These are phyloP conservation scores for Megaceryle maxima DNA, from an alignment of 2,113 vertebrate species.

Conservation along the genomic window DNA sequence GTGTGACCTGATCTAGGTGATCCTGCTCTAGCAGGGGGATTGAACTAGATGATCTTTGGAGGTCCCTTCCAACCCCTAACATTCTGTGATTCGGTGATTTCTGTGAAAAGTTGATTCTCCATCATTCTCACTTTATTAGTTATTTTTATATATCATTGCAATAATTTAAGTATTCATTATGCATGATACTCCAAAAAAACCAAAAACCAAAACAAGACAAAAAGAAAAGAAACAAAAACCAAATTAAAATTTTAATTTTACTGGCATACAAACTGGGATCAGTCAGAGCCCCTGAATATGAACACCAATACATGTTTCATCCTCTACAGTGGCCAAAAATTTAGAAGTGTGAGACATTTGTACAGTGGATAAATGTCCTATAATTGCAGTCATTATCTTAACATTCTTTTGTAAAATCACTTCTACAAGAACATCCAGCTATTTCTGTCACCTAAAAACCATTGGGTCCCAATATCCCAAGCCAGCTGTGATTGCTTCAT, in stretches of 20 bases:
- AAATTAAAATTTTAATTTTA: background rate
- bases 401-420: background rate
- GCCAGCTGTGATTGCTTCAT: background rate
- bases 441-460: background rate
- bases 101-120: too few relatives aligned
- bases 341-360: background rate
- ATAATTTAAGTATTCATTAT: background rate
- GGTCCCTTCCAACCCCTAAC: too few relatives aligned
- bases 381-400: background rate
- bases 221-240: background rate
- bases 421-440: slow-evolving; percentile 16
- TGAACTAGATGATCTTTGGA: too few relatives aligned
- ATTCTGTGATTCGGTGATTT: too few relatives aligned
- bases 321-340: background rate
- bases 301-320: background rate
- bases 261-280: background rate
- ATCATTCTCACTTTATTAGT: background rate
- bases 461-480: background rate
- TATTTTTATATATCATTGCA: background rate
- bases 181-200: too few relatives aligned
- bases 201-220: background rate
- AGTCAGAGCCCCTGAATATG: background rate
- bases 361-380: background rate
- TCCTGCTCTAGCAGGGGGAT: too few relatives aligned
- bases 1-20: too few relatives aligned